phyloP scores from a whole-genome alignment of 2,113 vertebrate genomes.

The Verasper variegatus region DNA sequence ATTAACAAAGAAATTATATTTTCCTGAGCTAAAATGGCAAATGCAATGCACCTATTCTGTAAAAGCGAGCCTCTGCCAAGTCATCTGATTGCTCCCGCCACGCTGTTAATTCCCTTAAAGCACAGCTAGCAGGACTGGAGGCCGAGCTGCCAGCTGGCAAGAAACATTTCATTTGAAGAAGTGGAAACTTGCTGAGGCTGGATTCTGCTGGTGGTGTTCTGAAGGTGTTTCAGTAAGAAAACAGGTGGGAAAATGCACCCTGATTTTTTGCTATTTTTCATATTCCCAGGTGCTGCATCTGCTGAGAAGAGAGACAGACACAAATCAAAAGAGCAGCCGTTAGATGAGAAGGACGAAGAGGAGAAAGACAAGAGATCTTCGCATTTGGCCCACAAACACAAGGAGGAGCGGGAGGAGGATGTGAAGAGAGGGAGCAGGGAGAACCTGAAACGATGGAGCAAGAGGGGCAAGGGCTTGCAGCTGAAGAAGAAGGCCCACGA shows the following conservation, averaged over 20 bases:
- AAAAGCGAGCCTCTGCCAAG: slow-evolving; percentile 34
- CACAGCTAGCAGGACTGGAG: slow-evolving; percentile 23
- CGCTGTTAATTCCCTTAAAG: slow-evolving; percentile 53
- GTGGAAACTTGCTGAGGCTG: slow-evolving; percentile 67
- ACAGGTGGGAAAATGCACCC: neutral
- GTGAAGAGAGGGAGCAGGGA: slow-evolving; percentile 56
- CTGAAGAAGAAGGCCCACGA: slow-evolving; percentile 58
- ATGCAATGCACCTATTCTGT: slow-evolving; percentile 21
- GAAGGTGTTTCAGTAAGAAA: slow-evolving; percentile 11
- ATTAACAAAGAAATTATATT: neutral
- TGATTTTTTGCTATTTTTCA: slow-evolving; percentile 6
- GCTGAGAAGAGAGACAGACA: slow-evolving; percentile 31
- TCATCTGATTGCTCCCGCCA: slow-evolving; percentile 28
- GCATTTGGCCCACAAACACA: slow-evolving; percentile 10
- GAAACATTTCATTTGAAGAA: slow-evolving; percentile 65
- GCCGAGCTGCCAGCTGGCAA: slow-evolving; percentile 70
- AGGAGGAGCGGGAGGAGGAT: slow-evolving; percentile 38
- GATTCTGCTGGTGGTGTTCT: neutral
- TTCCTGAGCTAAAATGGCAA: neutral
- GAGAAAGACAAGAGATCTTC: slow-evolving; percentile 49
- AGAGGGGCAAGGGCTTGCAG: slow-evolving; percentile 75
- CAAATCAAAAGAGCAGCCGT: slow-evolving; percentile 24
- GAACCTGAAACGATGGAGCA: slow-evolving; percentile 82
- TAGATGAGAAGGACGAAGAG: slow-evolving; percentile 49
- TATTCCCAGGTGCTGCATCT: slow-evolving; percentile 43